phyloP scores from a whole-genome alignment of 2,113 vertebrate genomes.

The Etia nguti region DNA sequence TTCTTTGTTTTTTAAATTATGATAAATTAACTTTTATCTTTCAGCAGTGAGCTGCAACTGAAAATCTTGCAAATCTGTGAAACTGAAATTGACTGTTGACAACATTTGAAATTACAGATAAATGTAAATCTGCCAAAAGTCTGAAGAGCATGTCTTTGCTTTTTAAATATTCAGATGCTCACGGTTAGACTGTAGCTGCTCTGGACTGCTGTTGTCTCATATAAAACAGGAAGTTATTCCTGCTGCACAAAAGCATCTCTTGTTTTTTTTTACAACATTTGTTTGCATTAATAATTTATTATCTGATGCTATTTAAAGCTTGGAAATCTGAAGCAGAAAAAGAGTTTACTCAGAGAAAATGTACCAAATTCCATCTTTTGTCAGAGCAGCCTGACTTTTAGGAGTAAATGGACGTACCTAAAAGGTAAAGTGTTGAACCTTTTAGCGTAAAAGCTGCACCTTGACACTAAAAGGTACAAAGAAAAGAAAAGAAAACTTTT shows the following conservation, averaged over 20 bases:
- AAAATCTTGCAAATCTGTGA: background rate
- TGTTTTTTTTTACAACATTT: background rate
- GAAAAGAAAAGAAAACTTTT: background rate
- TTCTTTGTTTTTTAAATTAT: background rate
- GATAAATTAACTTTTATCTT: background rate
- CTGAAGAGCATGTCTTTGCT: background rate
- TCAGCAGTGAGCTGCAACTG: background rate
- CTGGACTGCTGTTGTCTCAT: background rate
- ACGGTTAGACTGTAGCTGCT: background rate
- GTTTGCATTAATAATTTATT: slow-evolving; percentile 20
- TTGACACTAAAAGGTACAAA: background rate
- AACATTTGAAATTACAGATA: background rate
- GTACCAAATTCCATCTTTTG: background rate
- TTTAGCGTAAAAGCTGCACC: slow-evolving; percentile 13
- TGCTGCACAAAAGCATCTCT: background rate
- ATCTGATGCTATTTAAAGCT: background rate
- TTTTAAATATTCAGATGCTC: background rate
- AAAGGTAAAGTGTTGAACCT: background rate
- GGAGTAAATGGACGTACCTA: background rate
- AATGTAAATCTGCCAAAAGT: background rate
- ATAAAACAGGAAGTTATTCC: background rate
- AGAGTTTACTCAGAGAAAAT: background rate
- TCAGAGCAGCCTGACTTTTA: background rate
- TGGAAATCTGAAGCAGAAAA: background rate
- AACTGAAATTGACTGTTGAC: background rate